phyloP scores from a whole-genome alignment of 2,113 vertebrate genomes.

The Cheirogaleus medius region DNA sequence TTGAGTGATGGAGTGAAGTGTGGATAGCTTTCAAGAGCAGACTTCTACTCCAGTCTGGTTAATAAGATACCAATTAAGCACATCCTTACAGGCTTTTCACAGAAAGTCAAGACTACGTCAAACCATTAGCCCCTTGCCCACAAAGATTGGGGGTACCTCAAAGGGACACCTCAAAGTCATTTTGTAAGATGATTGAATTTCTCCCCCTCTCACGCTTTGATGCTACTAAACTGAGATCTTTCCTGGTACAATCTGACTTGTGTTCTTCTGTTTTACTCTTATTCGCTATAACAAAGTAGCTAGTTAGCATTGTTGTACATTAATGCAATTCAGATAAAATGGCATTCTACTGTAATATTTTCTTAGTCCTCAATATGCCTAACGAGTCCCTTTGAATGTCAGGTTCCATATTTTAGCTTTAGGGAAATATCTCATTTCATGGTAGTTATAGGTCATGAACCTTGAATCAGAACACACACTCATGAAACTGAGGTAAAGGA shows the following conservation, averaged over 20 bases:
- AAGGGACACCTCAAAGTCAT: not conserved
- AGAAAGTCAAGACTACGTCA: not conserved
- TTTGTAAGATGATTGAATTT: not conserved
- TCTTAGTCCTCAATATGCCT: not conserved
- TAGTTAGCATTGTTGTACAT: not conserved
- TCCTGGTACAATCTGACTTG: not conserved
- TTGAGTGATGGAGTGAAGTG: not conserved
- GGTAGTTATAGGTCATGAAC: not conserved
- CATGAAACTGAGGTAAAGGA: not conserved
- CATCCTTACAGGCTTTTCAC: not conserved
- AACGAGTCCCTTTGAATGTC: not conserved
- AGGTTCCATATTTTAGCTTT: not conserved
- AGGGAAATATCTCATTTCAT: not conserved
- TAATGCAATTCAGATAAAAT: not conserved
- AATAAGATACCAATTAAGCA: not conserved
- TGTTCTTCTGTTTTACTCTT: not conserved
- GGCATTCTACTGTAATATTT: not conserved
- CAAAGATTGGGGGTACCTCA: not conserved
- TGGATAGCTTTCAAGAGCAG: not conserved
- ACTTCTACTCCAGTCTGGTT: not conserved
- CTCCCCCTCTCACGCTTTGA: not conserved
- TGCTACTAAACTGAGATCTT: not conserved
- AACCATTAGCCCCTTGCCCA: not conserved
- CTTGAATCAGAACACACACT: not conserved
- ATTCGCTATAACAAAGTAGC: not conserved